phyloP scores from a whole-genome alignment of 2,113 vertebrate species.

The Cynoglossus semilaevis region DNA sequence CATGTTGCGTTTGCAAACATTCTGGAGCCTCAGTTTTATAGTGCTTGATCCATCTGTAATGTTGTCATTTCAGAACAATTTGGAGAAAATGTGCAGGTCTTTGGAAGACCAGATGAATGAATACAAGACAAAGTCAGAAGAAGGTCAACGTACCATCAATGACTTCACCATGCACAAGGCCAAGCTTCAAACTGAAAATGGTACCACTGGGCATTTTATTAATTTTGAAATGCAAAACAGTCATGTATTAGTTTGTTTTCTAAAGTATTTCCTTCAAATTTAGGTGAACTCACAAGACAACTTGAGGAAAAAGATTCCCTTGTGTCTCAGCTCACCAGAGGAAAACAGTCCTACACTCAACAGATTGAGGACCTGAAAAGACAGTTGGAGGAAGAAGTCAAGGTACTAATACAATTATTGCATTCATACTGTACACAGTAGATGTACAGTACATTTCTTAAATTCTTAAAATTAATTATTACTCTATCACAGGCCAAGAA shows the following conservation, averaged over 20 bases:
- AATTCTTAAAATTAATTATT: not conserved
- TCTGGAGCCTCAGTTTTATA: no score
- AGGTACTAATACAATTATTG: conserved; percentile 53
- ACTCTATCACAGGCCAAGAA: conserved; percentile 75
- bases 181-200: conserved; percentile 85
- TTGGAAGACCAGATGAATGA: conserved; percentile 85
- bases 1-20: not conserved
- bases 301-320: conserved; percentile 85
- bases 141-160: conserved; percentile 79
- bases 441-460: not conserved
- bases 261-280: not conserved
- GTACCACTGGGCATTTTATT: conserved; percentile 47
- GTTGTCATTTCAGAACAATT: conserved; percentile 67
- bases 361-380: conserved; percentile 85
- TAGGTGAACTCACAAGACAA: conserved; percentile 79
- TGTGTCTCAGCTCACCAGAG: conserved; percentile 81
- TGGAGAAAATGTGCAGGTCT: conserved; percentile 83
- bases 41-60: not conserved
- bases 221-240: not conserved
- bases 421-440: not conserved
- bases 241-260: not conserved
- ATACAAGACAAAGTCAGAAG: conserved; percentile 79
- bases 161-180: conserved; percentile 81
- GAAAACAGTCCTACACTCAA: conserved; percentile 83
- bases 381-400: conserved; percentile 84